Evolutionary conservation across 2,113 vertebrate species (phyloP), one percentile per base, ranked within the genome.

Genomic region (Suricata suricatta): DNA sequence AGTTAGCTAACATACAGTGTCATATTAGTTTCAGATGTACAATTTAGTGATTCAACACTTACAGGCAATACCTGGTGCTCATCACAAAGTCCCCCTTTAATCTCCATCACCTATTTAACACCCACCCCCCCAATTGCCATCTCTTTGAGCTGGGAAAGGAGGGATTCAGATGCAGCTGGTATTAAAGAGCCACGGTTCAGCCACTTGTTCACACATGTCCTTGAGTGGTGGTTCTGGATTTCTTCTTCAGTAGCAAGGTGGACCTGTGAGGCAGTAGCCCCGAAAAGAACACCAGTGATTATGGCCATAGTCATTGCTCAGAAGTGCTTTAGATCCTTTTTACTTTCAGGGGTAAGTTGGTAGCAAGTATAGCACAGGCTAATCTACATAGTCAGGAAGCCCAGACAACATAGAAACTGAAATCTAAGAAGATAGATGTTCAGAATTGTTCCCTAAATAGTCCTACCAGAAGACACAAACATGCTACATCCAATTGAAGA

Each of bases 171-270:
- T 29, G 8, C 1, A n/a, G 15, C 29, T 90, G 54, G 41, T 7
- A 11, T 64, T 54, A 47, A 76, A 87, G 38, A 92, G 31, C 3
- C 16, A 33, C 0, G 2, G 14, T 41, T 54, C 35, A 47, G 57
- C 21, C 50, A 29, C 12, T 68, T 19, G 12, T 72, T 71, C 71
- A 79, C 12, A 66, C 4, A 2, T 44, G 23, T 69, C 35, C 8
- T 92, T 63, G 19, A n/a, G 31, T 13, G 95, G n/a, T 57, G 74
- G 68, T 95, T 83, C 41, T 84, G 47, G 11, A 68, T 88, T 71
- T 88, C 16, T 16, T 69, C 47, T 44, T 7, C 10, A 15, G 3
- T 13, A 72, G 13, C 21, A 17, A 90, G 41, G 25, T 44, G 33
- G 93, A 44, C 3, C 15, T 9, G 12, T 9, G 23, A 44, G n/a